Percentiles rank a stretch among this genome's conserved stretches.
phyloP scores from a whole-genome alignment of 2,888 invertebrate genomes.

The Catocala nupta region DNA sequence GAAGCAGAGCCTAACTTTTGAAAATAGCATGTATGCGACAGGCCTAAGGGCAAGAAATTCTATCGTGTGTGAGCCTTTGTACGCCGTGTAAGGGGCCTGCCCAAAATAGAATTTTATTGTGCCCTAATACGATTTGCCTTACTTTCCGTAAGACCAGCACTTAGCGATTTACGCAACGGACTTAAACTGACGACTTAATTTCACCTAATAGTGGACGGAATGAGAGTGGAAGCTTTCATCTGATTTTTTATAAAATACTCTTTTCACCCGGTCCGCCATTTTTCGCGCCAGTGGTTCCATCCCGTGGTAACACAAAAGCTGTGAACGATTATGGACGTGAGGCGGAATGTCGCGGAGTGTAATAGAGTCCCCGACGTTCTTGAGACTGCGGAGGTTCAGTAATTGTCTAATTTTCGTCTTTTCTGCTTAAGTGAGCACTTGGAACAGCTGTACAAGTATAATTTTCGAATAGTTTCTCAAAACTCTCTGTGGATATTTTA shows the following conservation, averaged over 20 bases:
- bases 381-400: conserved; percentile 41
- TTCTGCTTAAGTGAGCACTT: conserved; percentile 47
- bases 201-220: conserved; percentile 39
- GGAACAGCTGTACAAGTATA: conserved; percentile 36
- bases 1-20: too few species aligned
- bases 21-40: too few species aligned
- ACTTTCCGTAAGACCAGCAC: conserved; percentile 31
- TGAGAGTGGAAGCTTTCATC: conserved; percentile 33
- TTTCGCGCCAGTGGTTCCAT: conserved; percentile 58
- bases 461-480: conserved; percentile 44
- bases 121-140: conserved; percentile 43
- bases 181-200: conserved; percentile 45
- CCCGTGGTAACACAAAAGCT: conserved; percentile 59
- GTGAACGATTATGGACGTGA: conserved; percentile 59
- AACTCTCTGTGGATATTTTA: conserved; percentile 3
- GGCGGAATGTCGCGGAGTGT: conserved; percentile 51
- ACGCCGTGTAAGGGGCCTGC: conserved; percentile 45
- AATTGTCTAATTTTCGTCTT: conserved; percentile 57
- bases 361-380: conserved; percentile 52
- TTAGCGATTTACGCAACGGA: conserved; percentile 24
- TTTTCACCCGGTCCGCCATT: conserved; percentile 57
- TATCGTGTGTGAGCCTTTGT: conserved; percentile 54
- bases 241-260: conserved; percentile 47
- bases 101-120: conserved; percentile 65
- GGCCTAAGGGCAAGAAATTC: conserved; percentile 40